A percentile compares a stretch with the other conserved stretches of the same genome.
Conservation (phyloP, 2,797 vertebrate genomes). For the Sparidentex hasta region DNA sequence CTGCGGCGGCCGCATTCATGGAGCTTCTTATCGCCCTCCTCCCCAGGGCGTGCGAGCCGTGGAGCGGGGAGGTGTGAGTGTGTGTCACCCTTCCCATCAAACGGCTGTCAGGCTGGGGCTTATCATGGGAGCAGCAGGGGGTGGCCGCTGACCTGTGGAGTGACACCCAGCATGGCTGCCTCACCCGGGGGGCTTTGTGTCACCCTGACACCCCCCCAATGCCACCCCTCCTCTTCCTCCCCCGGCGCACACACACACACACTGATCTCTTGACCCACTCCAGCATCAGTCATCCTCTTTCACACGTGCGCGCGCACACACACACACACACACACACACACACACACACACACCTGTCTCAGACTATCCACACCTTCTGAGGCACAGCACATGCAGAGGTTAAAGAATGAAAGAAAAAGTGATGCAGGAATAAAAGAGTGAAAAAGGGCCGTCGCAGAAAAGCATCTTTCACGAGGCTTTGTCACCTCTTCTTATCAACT, state of each 20-base stretch:
- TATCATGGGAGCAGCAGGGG: slow-evolving; percentile 89
- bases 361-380: slow-evolving; percentile 33
- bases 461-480: slow-evolving; percentile 51
- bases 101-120: slow-evolving; percentile 83
- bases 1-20: slow-evolving; percentile 84
- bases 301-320: not conserved
- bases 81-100: slow-evolving; percentile 81
- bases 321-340: not conserved
- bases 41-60: slow-evolving; percentile 72
- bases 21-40: slow-evolving; percentile 87
- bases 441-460: slow-evolving; percentile 17
- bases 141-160: slow-evolving; percentile 86
- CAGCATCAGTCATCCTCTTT: slow-evolving; percentile 48
- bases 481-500: slow-evolving; percentile 76
- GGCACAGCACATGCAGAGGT: slow-evolving; percentile 25
- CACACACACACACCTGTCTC: slow-evolving; percentile 32
- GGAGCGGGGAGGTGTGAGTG: slow-evolving; percentile 60
- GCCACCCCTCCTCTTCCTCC: slow-evolving; percentile 3
- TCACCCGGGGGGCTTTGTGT: slow-evolving; percentile 61
- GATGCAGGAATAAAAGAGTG: slow-evolving; percentile 9
- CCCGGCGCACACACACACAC: slow-evolving; percentile 5
- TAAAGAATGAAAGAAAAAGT: slow-evolving; percentile 38
- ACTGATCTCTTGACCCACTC: slow-evolving; percentile 53
- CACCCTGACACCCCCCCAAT: slow-evolving; percentile 37
- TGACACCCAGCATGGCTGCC: slow-evolving; percentile 67